Conservation (phyloP, 2,888 invertebrate species). For the Eristalinus sepulchralis region DNA sequence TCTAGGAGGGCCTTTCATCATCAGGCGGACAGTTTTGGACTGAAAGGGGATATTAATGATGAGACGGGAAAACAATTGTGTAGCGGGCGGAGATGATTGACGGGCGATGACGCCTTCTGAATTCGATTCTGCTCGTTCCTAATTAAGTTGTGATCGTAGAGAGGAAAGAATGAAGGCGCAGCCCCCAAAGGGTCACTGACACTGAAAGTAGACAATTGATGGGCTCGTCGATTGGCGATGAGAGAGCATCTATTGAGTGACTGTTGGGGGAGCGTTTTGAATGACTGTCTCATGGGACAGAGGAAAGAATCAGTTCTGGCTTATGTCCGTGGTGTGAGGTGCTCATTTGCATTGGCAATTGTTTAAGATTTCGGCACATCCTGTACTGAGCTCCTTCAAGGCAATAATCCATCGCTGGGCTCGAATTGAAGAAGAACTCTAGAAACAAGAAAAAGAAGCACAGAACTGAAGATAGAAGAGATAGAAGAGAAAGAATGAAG, state of each 20-base stretch:
- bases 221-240: neutral
- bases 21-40: neutral
- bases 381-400: no score
- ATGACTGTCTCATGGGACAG: no score
- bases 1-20: conserved; percentile 12
- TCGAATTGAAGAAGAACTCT: no score
- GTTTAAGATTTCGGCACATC: no score
- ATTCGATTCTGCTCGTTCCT: conserved; percentile 7
- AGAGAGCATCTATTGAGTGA: neutral
- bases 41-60: neutral
- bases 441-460: no score
- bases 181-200: neutral
- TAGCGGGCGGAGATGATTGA: conserved; percentile 37
- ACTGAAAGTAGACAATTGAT: neutral
- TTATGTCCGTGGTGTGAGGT: no score
- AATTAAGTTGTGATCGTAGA: conserved; percentile 4
- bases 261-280: neutral
- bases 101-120: conserved; percentile 50
- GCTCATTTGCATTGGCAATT: no score
- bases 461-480: no score
- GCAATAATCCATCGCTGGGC: no score
- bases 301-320: no score
- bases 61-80: conserved; percentile 2
- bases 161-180: neutral
- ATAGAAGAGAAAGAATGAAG: no score